phyloP scores from a whole-genome alignment of 2,888 invertebrate genomes.

The Athalia cordata region DNA sequence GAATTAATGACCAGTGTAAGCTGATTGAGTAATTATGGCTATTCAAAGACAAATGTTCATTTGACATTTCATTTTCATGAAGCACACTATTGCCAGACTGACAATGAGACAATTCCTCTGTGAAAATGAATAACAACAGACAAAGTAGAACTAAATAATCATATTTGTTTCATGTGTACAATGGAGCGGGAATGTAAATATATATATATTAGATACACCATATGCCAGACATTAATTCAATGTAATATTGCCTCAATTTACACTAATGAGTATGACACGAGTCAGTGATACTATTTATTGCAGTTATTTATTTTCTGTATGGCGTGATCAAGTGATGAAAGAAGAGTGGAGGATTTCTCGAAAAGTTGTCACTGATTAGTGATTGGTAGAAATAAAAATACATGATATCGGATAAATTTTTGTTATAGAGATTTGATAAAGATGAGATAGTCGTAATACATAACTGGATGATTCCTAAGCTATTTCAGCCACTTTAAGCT shows the following conservation, averaged over 20 bases:
- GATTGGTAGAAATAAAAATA: too few relatives aligned
- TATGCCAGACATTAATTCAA: conserved; percentile 68
- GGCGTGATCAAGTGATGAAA: too few relatives aligned
- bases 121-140: neutral
- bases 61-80: too few relatives aligned
- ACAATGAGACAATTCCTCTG: conserved; percentile 38
- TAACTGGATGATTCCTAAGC: too few relatives aligned
- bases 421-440: too few relatives aligned
- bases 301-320: too few relatives aligned
- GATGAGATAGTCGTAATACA: too few relatives aligned
- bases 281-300: neutral
- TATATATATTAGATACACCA: conserved; percentile 68
- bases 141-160: conserved; percentile 47
- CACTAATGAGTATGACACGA: neutral
- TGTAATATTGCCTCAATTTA: conserved; percentile 49
- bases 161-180: conserved; percentile 65
- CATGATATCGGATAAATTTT: too few relatives aligned
- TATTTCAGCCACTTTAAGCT: too few relatives aligned
- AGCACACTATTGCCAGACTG: conserved; percentile 12
- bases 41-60: neutral
- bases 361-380: too few relatives aligned
- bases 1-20: neutral
- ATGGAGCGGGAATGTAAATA: conserved; percentile 65
- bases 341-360: too few relatives aligned
- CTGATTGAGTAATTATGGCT: neutral